Percentiles rank a stretch among this genome's conserved stretches.
These are phyloP conservation scores for Falco punctatus DNA, from an alignment of 2,113 vertebrate genomes.

Conservation along the genomic window DNA sequence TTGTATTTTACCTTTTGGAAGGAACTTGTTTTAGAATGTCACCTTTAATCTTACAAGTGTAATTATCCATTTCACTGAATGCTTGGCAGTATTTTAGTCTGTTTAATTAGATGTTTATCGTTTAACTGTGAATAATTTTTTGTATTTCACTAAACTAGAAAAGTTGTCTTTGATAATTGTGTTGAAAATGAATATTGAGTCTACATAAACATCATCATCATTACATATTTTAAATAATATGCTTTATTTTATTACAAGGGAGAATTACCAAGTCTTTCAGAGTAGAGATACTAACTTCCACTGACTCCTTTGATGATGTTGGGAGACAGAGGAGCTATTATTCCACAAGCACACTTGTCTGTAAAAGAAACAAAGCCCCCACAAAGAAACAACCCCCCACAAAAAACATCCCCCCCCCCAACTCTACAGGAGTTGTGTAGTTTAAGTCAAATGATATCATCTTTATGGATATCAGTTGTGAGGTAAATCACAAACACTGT, in stretches of 20 bases:
- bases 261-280: background rate
- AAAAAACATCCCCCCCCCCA: background rate
- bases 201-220: background rate
- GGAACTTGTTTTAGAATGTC: background rate
- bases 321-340: background rate
- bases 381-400: accelerated
- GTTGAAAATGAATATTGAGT: background rate
- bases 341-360: background rate
- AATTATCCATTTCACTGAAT: background rate
- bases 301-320: background rate
- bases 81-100: background rate
- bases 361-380: background rate
- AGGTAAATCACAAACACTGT: background rate
- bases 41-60: background rate
- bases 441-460: background rate
- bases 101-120: background rate
- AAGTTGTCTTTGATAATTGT: background rate
- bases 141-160: background rate
- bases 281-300: background rate
- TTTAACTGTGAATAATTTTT: background rate
- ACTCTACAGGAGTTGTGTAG: background rate
- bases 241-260: background rate
- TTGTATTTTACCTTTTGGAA: background rate
- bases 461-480: background rate
- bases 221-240: background rate